Base-by-base conservation (phyloP, 2,888 invertebrate genomes). In the Orthosia gothica region DNA sequence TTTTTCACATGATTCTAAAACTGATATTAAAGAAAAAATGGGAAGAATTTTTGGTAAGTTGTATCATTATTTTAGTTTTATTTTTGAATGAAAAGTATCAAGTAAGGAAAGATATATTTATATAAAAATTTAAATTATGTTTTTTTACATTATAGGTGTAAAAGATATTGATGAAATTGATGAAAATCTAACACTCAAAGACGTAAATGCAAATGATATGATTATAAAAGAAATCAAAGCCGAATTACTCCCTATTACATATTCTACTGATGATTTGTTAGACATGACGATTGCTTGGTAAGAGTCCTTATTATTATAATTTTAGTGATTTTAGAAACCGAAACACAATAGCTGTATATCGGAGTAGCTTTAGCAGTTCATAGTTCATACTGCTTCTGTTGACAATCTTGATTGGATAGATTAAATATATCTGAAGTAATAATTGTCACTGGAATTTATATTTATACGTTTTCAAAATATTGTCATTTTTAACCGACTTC, bases 41-140 rank as follows among this genome's bases (percentile, higher is more conserved):
- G 76, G 80, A 32, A 78, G 74, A 70, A 85, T 89, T 57, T 70
- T 88, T 20, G 89, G 87, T 88, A 15, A 50, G 18, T 13, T 52
- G 3, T 2, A 9, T 52, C 5, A n/a, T n/a, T n/a, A n/a, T 7
- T 52, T 52, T n/a, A 49, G 0, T 5, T 2, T 16, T 16, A 2
- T 49, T 49, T 5, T 5, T 16, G 5, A 49, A 18, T 26, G 3
- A 26, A 26, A 26, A 3, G 26, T 26, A 26, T 32, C 26, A 32
- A 32, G 5, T 32, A 32, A 32, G 5, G 26, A 32, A 32, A 32
- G 5, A 32, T 4, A 32, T 32, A 32, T 4, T 3, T 3, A 32
- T 32, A 32, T 4, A 2, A 4, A 32, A 4, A 32, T 32, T 32
- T 4, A 32, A 32, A 32, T 32, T 32, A 32, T 32, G 26, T 32